Conservation (phyloP, 2,113 vertebrate species). For the Brachyhypopomus occidentalis region DNA sequence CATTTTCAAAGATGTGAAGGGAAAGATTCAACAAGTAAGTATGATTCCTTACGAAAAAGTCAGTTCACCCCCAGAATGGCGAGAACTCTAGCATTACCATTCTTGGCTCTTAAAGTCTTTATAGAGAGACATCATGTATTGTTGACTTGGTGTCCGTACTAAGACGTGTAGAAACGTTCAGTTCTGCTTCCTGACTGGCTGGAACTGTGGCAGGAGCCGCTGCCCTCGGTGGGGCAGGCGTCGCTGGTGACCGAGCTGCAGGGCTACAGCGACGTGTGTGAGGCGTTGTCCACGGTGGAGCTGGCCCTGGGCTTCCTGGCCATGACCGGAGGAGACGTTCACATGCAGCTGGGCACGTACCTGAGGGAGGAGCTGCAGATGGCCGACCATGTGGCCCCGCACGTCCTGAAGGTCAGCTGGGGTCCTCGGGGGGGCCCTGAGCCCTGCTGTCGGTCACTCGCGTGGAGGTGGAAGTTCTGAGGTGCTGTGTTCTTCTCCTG, state of each 20-base stretch:
- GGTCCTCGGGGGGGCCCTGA: too few species aligned
- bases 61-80: too few species aligned
- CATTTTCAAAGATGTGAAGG: slow-evolving; percentile 81
- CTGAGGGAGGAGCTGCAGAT: slow-evolving; percentile 83
- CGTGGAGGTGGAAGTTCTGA: not conserved
- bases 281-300: slow-evolving; percentile 84
- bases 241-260: slow-evolving; percentile 81
- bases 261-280: slow-evolving; percentile 89
- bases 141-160: too few species aligned
- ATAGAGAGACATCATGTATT: not conserved
- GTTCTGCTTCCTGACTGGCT: not conserved
- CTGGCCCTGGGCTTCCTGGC: slow-evolving; percentile 87
- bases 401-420: slow-evolving; percentile 79
- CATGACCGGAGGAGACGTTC: slow-evolving; percentile 79
- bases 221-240: slow-evolving; percentile 72
- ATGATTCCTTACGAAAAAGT: not conserved
- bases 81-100: too few species aligned
- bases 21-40: slow-evolving; percentile 84
- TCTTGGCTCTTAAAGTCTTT: too few species aligned
- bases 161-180: not conserved
- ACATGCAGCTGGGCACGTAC: slow-evolving; percentile 79
- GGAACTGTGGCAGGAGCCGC: slow-evolving; percentile 71
- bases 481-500: slow-evolving; percentile 5
- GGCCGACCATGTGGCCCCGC: slow-evolving; percentile 79
- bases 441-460: too few species aligned